A percentile compares a stretch with the other conserved stretches of the same genome.
These are phyloP conservation scores for Spongilla lacustris DNA, from an alignment of 37 sponge, comb jelly and placozoan species.

Conservation along the genomic window DNA sequence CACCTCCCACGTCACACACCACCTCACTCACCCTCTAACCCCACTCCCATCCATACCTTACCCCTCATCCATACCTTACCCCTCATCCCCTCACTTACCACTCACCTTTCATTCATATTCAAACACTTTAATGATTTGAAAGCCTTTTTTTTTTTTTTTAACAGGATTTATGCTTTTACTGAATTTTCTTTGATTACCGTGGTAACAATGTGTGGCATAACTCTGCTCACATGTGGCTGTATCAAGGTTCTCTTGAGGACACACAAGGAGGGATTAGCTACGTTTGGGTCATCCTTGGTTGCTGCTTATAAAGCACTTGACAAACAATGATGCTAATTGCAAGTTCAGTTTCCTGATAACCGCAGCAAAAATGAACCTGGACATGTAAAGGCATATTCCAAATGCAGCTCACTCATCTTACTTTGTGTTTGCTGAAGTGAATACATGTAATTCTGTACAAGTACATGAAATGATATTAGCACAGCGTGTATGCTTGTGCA, in stretches of 20 bases:
- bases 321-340: neutral
- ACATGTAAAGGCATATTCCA: too few species aligned
- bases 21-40: too few species aligned
- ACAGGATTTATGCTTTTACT: neutral
- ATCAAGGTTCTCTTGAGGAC: neutral
- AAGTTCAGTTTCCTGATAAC: too few species aligned
- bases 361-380: too few species aligned
- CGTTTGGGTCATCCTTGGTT: neutral
- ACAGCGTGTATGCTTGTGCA: too few species aligned
- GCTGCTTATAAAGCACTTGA: neutral
- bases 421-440: neutral
- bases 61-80: too few species aligned
- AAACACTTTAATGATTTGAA: neutral
- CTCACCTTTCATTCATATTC: too few species aligned
- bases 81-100: too few species aligned
- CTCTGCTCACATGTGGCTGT: neutral
- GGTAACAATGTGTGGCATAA: neutral
- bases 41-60: too few species aligned
- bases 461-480: too few species aligned
- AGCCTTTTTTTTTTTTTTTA: neutral
- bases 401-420: neutral
- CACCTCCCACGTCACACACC: too few species aligned
- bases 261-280: neutral
- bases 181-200: neutral
- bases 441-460: too few species aligned